Base-by-base conservation (phyloP, 2,888 invertebrate genomes). In the Ashinkailepas kermadecensis region DNA sequence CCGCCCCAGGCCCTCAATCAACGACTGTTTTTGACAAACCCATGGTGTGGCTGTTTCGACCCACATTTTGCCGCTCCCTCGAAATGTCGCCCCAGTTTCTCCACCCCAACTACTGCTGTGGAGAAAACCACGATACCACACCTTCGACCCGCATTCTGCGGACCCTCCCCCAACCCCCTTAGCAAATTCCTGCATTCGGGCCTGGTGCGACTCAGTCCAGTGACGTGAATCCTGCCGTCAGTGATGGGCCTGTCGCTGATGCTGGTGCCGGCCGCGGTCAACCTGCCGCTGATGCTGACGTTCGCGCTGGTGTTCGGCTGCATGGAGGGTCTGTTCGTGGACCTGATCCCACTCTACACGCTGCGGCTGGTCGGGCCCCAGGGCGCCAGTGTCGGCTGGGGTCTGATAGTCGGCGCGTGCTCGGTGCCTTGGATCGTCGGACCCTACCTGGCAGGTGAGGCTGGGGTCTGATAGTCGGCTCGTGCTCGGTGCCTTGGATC, bases 261-360 rank as follows among this genome's bases (percentile, higher is more conserved):
- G 54, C 74, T 74, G 54, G 7, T 54, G 54, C 74, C 74, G 15
- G 74, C 18, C 7, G 74, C 10, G 4, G 18, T 54, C 54, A 74
- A 74, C 74, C 39, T 74, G 74, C 74, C 74, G 12, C 54, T 74
- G 74, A 74, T 74, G 74, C 74, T 74, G 74, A 18, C 25, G 54
- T 74, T 74, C 54, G 25, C 74, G 54, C 74, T 74, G 74, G 74
- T 74, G 74, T 74, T 54, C 74, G 74, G 74, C 54, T 0, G 18
- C 8, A 10, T 18, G 54, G 74, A 74, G 74, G 74, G 74, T 9
- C 18, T 74, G 54, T 74, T 12, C 21, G 74, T 74, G 54, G 74
- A 54, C 54, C 54, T 74, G 74, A 39, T 74, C 12, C 74, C 74
- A 9, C 74, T 74, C 13, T 23, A 9, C 13, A 74, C 74, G 54